Conservation (phyloP, 2,113 vertebrate genomes). For the Butorides virescens region DNA sequence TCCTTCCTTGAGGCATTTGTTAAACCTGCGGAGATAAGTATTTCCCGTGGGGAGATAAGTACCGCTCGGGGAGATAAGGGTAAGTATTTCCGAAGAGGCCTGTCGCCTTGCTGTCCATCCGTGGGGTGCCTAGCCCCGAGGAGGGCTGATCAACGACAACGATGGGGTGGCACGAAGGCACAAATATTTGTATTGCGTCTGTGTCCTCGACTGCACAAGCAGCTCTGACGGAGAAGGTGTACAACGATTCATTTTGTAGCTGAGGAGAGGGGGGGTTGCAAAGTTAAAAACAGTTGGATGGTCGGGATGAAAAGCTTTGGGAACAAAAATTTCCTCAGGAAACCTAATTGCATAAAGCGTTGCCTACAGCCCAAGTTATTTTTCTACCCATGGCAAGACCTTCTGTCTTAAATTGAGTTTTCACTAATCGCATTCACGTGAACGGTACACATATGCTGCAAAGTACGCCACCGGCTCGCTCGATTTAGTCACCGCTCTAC, state of each 20-base stretch:
- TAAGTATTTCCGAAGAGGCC: not conserved
- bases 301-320: not conserved
- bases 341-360: not conserved
- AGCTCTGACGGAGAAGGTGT: not conserved
- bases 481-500: not conserved
- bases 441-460: not conserved
- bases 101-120: accelerated
- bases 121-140: not conserved
- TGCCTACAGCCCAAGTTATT: not conserved
- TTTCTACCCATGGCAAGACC: not conserved
- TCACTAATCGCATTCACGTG: not conserved
- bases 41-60: not conserved
- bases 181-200: not conserved
- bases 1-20: not conserved
- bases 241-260: not conserved
- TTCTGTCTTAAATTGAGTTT: not conserved
- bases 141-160: not conserved
- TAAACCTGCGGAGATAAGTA: not conserved
- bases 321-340: not conserved
- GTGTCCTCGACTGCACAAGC: not conserved
- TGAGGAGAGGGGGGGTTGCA: not conserved
- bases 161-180: accelerated
- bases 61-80: too few species aligned
- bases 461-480: not conserved
- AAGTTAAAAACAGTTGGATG: not conserved